Evolutionary conservation across 1,140 invertebrate genomes (phyloP).

Genomic region (Gryllus bimaculatus): DNA sequence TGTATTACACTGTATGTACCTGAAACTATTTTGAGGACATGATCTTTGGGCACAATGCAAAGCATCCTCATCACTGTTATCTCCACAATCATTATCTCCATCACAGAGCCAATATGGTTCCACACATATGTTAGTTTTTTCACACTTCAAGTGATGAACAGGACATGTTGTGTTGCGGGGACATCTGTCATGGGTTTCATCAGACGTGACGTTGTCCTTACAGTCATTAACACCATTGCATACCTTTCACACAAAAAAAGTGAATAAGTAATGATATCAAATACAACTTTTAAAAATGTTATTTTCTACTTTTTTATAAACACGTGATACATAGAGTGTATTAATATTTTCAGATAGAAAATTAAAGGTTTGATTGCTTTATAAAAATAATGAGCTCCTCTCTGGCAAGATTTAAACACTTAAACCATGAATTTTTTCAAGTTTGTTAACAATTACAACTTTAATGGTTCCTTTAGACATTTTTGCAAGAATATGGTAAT

Average conservation of each 20-base stretch:
- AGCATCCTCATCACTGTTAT: slow-evolving; percentile 89
- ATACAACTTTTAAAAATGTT: slow-evolving; percentile 12
- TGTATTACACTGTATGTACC: slow-evolving; percentile 27
- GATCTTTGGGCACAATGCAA: slow-evolving; percentile 78
- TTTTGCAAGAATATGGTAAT: neutral
- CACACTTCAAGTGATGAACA: slow-evolving; percentile 77
- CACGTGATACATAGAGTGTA: no score
- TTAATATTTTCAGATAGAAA: no score
- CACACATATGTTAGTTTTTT: slow-evolving; percentile 89
- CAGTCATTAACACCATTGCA: slow-evolving; percentile 93
- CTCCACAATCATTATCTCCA: slow-evolving; percentile 91
- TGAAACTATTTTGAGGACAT: slow-evolving; percentile 85
- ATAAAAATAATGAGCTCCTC: no score
- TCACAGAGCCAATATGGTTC: slow-evolving; percentile 93
- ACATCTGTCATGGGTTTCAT: slow-evolving; percentile 80
- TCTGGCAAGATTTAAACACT: no score
- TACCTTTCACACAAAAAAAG: slow-evolving; percentile 39
- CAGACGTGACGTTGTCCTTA: slow-evolving; percentile 84
- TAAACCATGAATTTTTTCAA: no score
- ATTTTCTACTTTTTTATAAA: no score
- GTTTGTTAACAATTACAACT: no score
- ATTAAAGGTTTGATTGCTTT: no score
- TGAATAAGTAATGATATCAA: slow-evolving; percentile 13
- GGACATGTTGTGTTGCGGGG: slow-evolving; percentile 80
- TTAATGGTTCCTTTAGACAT: neutral